Evolutionary conservation across 2,797 vertebrate species (phyloP).

Genomic region (Rhinella marina): DNA sequence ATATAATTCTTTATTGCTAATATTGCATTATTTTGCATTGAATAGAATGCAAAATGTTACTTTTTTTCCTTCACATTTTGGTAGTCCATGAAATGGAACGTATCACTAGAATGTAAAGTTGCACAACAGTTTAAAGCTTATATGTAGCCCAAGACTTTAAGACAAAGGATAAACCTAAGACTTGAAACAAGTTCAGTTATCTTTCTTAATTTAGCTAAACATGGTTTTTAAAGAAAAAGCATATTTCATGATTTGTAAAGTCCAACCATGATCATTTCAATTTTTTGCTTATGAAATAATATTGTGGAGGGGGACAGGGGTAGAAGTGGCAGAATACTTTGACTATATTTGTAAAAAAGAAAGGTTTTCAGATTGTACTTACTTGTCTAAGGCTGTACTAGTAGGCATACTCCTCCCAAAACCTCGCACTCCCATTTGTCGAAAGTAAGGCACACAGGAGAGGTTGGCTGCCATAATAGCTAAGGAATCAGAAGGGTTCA

Average conservation of each 20-base stretch:
- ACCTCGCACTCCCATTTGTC: constrained; percentile 88
- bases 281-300: not conserved
- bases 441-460: constrained; percentile 92
- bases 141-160: not conserved
- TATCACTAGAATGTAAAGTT: too few species aligned
- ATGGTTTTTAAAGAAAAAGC: not conserved
- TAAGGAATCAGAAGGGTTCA: constrained; percentile 94
- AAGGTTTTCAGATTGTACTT: constrained; percentile 60
- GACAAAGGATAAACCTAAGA: too few species aligned
- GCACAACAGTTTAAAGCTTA: too few species aligned
- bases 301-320: not conserved
- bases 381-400: constrained; percentile 95
- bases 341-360: not conserved
- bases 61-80: too few species aligned
- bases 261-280: not conserved
- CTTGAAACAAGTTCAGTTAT: not conserved
- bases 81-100: too few species aligned
- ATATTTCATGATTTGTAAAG: not conserved
- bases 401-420: constrained; percentile 97
- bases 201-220: not conserved
- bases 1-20: too few species aligned
- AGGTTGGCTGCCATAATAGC: constrained; percentile 97
- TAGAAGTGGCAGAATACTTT: too few species aligned
- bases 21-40: too few species aligned
- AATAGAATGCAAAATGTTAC: too few species aligned